Conservation (phyloP, 1,140 invertebrate species). For the Marisa cornuarietis region DNA sequence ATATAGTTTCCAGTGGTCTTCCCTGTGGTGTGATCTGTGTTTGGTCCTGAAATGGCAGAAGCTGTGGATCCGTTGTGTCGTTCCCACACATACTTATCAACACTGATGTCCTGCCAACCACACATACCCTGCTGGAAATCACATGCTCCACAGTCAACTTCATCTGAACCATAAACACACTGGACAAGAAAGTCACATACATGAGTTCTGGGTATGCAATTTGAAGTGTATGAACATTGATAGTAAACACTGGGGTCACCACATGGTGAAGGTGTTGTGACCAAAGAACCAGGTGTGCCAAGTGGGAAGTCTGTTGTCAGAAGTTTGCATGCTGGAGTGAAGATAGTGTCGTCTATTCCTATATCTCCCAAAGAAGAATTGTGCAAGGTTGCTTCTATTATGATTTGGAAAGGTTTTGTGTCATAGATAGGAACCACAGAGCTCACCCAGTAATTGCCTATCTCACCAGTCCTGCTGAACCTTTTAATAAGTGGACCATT, state of each 20-base stretch:
- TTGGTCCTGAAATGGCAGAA: constrained; percentile 41
- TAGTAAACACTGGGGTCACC: constrained; percentile 45
- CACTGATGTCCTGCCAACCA: constrained; percentile 56
- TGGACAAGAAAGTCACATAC: constrained; percentile 64
- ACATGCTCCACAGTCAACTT: constrained; percentile 53
- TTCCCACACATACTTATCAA: constrained; percentile 52
- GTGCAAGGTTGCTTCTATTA: constrained; percentile 53
- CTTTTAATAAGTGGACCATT: constrained; percentile 32
- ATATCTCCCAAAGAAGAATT: constrained; percentile 55
- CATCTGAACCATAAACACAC: constrained; percentile 65
- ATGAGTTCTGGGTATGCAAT: constrained; percentile 20
- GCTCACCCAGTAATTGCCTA: constrained; percentile 44
- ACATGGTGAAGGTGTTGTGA: constrained; percentile 44
- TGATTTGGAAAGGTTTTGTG: constrained; percentile 48
- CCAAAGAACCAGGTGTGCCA: constrained; percentile 31
- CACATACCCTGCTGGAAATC: constrained; percentile 59
- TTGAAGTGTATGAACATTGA: constrained; percentile 23
- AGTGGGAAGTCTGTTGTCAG: constrained; percentile 25
- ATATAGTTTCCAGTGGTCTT: constrained; percentile 50
- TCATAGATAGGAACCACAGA: constrained; percentile 42
- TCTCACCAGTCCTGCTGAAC: constrained; percentile 31
- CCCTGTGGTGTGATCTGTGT: constrained; percentile 54
- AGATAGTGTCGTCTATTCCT: constrained; percentile 62
- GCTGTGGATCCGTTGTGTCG: constrained; percentile 49
- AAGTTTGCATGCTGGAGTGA: constrained; percentile 54